Base-by-base conservation (phyloP, 2,113 vertebrate genomes). In the Stigmatopora nigra region DNA sequence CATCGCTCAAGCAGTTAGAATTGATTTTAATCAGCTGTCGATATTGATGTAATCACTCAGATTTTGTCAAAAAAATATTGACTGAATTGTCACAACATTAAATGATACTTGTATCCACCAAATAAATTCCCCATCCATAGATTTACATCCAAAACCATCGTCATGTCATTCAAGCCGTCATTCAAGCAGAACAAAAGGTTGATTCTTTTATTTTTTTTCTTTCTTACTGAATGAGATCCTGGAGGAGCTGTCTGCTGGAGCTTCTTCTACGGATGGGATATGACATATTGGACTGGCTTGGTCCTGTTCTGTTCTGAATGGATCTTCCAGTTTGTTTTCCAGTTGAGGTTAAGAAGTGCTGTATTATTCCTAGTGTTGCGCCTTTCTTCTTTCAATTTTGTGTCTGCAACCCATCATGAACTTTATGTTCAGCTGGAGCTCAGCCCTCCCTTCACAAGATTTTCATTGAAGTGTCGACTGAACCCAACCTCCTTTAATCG, bases 191-290 rank as follows among this genome's bases (percentile, higher is more conserved):
- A 62, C n/a, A 7, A 62, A 47, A 22, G 22, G 19, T 56, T 16
- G 25, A 31, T 31, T 31, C 25, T 31, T 31, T 31, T 31, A 3
- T 31, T 31, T 52, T 63, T 31, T 31, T 52, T 63, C 7, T 31
- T 17, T 76, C 84, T 92, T 85, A 96, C 95, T 92, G 93, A 70
- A 91, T 86, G 73, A 94, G 93, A 78, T 90, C 91, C 79, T 94
- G 90, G 78, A 93, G 84, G 70, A 91, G 91, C 87, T 89, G 88
- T 51, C 82, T 92, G 86, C 91, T 92, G 75, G 92, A 91, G 65
- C 83, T 89, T 80, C 89, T 89, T 74, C 92, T 89, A 22, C 86
- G 84, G 73, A 91, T 78, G 62, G 88, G 87, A 70, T 83, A 74
- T 48, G 88, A 88, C 89, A 87, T 89, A 72, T 10, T 82, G 73